Conservation (phyloP, 2,113 vertebrate species). For the Rynchops niger region DNA sequence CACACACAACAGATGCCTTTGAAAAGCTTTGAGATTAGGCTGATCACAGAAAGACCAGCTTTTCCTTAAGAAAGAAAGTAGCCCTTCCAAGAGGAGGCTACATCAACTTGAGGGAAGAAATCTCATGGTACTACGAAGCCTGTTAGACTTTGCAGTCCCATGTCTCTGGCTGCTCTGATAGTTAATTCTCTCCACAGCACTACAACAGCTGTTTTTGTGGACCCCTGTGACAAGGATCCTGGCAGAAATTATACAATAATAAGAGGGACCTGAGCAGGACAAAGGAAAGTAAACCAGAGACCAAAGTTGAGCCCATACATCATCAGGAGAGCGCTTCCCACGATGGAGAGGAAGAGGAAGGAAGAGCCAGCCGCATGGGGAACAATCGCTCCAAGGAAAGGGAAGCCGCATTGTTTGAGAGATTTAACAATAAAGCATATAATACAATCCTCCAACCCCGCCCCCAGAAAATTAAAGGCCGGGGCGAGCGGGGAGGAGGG, state of each 20-base stretch:
- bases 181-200: background rate
- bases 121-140: background rate
- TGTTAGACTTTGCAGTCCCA: background rate
- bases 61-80: background rate
- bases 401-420: conserved; percentile 39
- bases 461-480: background rate
- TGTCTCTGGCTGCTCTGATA: background rate
- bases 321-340: background rate
- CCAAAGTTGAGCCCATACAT: background rate
- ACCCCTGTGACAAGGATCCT: background rate
- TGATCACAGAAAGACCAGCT: background rate
- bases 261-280: background rate
- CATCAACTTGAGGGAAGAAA: background rate
- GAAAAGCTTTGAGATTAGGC: background rate
- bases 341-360: background rate
- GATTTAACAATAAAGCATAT: background rate
- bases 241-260: background rate
- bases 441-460: background rate
- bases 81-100: background rate
- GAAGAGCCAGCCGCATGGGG: background rate
- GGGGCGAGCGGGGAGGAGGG: background rate
- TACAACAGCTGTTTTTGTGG: background rate
- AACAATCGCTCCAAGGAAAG: conserved; percentile 43
- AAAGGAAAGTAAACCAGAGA: background rate
- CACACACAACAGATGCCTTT: rapidly evolving